Base-by-base conservation (phyloP, 2,888 invertebrate species). In the Acanthosoma haemorrhoidale region DNA sequence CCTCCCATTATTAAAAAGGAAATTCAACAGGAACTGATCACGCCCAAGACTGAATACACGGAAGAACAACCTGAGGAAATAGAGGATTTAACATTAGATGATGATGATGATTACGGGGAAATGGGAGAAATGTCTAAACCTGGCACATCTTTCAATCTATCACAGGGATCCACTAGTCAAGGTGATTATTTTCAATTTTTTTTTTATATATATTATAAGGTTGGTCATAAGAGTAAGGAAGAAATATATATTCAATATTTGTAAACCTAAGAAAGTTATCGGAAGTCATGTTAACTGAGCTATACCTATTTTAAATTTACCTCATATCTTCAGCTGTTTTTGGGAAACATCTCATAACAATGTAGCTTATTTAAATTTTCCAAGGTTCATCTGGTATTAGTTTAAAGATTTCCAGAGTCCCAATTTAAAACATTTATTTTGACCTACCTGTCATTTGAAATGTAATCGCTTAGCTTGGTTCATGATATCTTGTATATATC, bases 61-160 rank as follows among this genome's bases (percentile, higher is more conserved):
- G 73, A 73, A 36, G 73, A 73, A 68, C 57, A 63, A 31, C 34
- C 51, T 16, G 71, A 73, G 59, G 73, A 73, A 77, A 90, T 92
- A 77, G 92, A 92, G 82, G 92, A 92, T 81, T 86, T 92, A 80
- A 92, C 92, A 74, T 82, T 90, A 72, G 90, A 78, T 57, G 77
- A 78, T 64, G 77, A 90, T 77, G 90, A 92, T 79, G 92, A 92
- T 74, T 80, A 82, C 80, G 81, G 81, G 77, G 86, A 88, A 78
- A 87, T 90, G 81, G 81, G 81, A 77, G 86, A 88, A 78, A 87
- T 90, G 81, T 88, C 88, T 81, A 85, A 85, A 80, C 87, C 89
- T 77, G 89, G 89, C 79, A 88, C 89, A 77, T 82, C 82, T 66
- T 73, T 69, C 61, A 84, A 63, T 16, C 34, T 71, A 32, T 59